phyloP scores from a whole-genome alignment of 2,113 vertebrate species.

The Gopherus evgoodei region DNA sequence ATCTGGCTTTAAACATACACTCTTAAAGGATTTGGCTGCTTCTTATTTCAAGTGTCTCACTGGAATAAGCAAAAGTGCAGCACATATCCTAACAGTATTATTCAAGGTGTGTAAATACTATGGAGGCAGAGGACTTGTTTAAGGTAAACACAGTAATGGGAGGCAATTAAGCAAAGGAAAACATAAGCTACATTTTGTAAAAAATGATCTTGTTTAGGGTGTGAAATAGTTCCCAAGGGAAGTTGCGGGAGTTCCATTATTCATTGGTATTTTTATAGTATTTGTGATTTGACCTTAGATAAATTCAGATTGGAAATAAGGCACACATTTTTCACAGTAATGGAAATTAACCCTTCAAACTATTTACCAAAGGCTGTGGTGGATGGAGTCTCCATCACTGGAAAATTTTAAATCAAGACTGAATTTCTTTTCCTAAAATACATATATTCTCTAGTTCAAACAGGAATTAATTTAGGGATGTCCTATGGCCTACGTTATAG shows the following conservation, averaged over 20 bases:
- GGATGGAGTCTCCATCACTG: background rate
- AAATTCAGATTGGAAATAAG: background rate
- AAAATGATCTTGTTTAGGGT: background rate
- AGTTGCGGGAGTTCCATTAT: background rate
- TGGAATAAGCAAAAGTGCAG: background rate
- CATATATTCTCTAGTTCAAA: background rate
- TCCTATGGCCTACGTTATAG: background rate
- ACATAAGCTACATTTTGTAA: background rate
- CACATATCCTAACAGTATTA: background rate
- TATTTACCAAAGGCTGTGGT: background rate
- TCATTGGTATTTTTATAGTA: background rate
- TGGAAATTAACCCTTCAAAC: background rate
- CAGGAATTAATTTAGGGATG: background rate
- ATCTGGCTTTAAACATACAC: background rate
- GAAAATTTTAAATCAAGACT: background rate
- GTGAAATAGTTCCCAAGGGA: background rate
- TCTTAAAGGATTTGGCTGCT: conserved; percentile 4
- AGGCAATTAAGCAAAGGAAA: background rate
- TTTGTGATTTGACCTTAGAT: rapidly evolving
- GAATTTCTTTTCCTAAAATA: no score
- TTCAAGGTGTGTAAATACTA: background rate
- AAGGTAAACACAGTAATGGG: background rate
- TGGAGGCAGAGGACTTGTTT: background rate
- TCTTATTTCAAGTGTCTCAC: background rate
- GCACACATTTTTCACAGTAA: background rate